These are phyloP conservation scores for Zosterops borbonicus DNA, from an alignment of 2,113 vertebrate genomes.

Conservation along the genomic window DNA sequence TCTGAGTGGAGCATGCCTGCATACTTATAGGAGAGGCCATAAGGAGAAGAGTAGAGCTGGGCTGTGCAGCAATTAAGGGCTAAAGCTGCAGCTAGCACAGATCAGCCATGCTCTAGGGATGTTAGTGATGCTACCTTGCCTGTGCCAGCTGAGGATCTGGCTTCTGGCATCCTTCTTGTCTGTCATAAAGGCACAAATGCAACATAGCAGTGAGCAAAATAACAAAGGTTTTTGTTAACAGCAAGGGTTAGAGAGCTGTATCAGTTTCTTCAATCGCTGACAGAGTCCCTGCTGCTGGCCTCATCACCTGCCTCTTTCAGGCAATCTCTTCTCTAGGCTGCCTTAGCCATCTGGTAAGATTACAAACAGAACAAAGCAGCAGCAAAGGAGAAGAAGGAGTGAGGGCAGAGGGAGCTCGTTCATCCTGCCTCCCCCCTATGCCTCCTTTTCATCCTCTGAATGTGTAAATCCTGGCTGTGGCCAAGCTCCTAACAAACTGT, in stretches of 20 bases:
- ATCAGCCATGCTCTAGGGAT: neutral
- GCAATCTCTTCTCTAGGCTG: slow-evolving; percentile 46
- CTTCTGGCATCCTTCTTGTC: neutral
- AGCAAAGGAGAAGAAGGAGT: neutral
- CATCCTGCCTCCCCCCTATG: neutral
- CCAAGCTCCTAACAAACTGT: slow-evolving; percentile 45
- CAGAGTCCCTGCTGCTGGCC: slow-evolving; percentile 36
- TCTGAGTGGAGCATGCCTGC: neutral
- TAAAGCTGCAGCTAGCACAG: neutral
- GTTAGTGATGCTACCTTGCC: neutral
- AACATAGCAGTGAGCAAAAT: neutral
- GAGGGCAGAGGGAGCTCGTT: neutral
- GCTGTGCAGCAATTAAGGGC: neutral
- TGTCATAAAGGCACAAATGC: neutral
- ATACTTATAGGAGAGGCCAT: neutral
- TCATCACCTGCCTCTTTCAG: slow-evolving; percentile 60
- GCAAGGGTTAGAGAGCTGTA: slow-evolving; percentile 17
- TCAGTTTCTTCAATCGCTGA: neutral
- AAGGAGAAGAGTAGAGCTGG: neutral
- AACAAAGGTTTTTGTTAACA: slow-evolving; percentile 28
- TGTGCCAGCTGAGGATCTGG: neutral
- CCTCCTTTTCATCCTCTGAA: slow-evolving; percentile 29
- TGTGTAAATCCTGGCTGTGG: slow-evolving; percentile 24
- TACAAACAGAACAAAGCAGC: slow-evolving; percentile 59
- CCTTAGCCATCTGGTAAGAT: slow-evolving; percentile 56